Conservation (phyloP, 2,888 invertebrate genomes). For the Harpalus rubripes region DNA sequence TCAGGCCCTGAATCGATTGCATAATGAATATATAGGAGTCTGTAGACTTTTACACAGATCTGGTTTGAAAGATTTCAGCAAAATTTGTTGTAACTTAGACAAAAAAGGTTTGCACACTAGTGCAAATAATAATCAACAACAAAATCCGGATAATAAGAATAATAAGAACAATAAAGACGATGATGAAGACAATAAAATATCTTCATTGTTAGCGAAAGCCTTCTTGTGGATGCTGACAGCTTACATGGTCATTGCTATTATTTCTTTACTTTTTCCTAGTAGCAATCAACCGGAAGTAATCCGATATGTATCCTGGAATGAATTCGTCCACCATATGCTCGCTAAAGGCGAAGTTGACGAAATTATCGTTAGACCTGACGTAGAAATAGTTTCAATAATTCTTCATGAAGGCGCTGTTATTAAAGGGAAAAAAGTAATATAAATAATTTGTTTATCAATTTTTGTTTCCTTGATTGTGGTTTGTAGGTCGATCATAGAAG, state of each 20-base stretch:
- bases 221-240: conserved; percentile 90
- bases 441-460: neutral
- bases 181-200: conserved; percentile 85
- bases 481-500: conserved; percentile 82
- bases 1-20: conserved; percentile 74
- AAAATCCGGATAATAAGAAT: conserved; percentile 70
- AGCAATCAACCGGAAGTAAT: conserved; percentile 87
- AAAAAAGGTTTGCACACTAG: conserved; percentile 66
- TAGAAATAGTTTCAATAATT: conserved; percentile 91
- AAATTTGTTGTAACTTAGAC: conserved; percentile 70
- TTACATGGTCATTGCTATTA: conserved; percentile 86
- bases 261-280: conserved; percentile 85
- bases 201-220: conserved; percentile 86
- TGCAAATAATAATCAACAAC: conserved; percentile 70
- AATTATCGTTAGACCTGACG: conserved; percentile 89
- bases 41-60: conserved; percentile 79
- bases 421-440: conserved; percentile 83
- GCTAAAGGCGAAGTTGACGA: conserved; percentile 96
- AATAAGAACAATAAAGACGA: conserved; percentile 78
- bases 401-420: conserved; percentile 91
- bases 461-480: neutral
- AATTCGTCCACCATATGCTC: conserved; percentile 96
- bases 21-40: conserved; percentile 81
- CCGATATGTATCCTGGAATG: conserved; percentile 96
- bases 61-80: conserved; percentile 76